Evolutionary conservation across 92 coral and sea anemone genomes (phyloP).

Genomic region (Paragorgia papillata): DNA sequence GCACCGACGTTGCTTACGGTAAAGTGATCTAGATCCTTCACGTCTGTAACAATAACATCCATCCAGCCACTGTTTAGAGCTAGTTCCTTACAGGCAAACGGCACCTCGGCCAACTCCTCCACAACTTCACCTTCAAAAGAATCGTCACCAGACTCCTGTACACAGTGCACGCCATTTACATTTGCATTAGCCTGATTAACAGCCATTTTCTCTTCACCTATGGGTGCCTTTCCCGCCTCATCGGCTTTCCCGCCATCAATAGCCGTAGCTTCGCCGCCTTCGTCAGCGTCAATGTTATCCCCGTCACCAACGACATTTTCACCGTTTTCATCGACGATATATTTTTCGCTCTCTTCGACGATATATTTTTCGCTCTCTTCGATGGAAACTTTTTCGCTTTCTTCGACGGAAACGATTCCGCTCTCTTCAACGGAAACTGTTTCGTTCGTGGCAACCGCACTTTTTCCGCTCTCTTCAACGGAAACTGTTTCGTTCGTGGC

Average conservation of each 20-base stretch:
- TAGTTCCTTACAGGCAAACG: constrained; percentile 51
- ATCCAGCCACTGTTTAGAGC: constrained; percentile 71
- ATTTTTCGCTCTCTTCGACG: background rate
- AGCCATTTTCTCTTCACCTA: constrained; percentile 22
- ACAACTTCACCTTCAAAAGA: constrained; percentile 29
- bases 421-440: too few relatives aligned
- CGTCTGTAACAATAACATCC: constrained; percentile 74
- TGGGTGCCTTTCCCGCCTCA: constrained; percentile 19
- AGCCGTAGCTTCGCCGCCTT: background rate
- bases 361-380: background rate
- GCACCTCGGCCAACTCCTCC: constrained; percentile 21
- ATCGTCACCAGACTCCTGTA: background rate
- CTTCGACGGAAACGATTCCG: too few relatives aligned
- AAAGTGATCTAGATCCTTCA: constrained; percentile 72
- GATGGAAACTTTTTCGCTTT: too few relatives aligned
- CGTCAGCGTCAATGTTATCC: background rate
- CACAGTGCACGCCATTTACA: background rate
- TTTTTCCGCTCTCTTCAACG: too few relatives aligned
- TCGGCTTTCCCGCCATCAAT: background rate
- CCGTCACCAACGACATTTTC: background rate
- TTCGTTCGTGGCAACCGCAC: too few relatives aligned
- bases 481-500: too few relatives aligned
- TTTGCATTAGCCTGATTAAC: background rate
- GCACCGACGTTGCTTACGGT: constrained; percentile 57
- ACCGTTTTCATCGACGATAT: background rate